These are phyloP conservation scores for Coremacera marginata DNA, from an alignment of 2,888 invertebrate species.

Conservation along the genomic window DNA sequence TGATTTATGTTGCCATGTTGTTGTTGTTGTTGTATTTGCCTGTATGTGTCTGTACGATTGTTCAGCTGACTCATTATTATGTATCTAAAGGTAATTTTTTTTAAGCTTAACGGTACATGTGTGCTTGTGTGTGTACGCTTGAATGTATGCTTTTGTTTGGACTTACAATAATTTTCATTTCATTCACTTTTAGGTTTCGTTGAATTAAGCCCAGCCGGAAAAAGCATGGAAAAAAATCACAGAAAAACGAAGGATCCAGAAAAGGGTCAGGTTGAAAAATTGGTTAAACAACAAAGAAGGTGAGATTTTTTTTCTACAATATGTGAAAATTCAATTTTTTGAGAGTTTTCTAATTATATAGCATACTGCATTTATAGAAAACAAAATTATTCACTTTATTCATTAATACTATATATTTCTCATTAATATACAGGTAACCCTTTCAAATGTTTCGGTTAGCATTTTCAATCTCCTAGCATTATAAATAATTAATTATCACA, in stretches of 20 bases:
- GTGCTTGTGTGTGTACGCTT: constrained; percentile 17
- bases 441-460: too few relatives aligned
- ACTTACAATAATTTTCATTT: constrained; percentile 18
- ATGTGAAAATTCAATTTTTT: too few relatives aligned
- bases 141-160: neutral
- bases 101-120: constrained; percentile 47
- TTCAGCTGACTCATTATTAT: constrained; percentile 28
- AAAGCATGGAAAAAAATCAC: constrained; percentile 49
- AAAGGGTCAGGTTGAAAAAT: constrained; percentile 1
- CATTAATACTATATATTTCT: too few relatives aligned
- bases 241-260: neutral
- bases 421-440: too few relatives aligned
- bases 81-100: constrained; percentile 19
- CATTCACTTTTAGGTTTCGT: constrained; percentile 16
- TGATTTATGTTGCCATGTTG: constrained; percentile 64
- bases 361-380: too few relatives aligned
- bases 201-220: constrained; percentile 17
- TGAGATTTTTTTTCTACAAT: constrained; percentile 46
- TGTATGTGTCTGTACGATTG: constrained; percentile 13
- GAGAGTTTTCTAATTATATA: too few relatives aligned
- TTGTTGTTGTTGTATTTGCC: constrained; percentile 55
- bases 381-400: too few relatives aligned
- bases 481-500: too few relatives aligned
- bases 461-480: too few relatives aligned
- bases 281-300: constrained; percentile 43